Evolutionary conservation across 2,888 invertebrate species (phyloP).

Genomic region (Syrphus vitripennis): DNA sequence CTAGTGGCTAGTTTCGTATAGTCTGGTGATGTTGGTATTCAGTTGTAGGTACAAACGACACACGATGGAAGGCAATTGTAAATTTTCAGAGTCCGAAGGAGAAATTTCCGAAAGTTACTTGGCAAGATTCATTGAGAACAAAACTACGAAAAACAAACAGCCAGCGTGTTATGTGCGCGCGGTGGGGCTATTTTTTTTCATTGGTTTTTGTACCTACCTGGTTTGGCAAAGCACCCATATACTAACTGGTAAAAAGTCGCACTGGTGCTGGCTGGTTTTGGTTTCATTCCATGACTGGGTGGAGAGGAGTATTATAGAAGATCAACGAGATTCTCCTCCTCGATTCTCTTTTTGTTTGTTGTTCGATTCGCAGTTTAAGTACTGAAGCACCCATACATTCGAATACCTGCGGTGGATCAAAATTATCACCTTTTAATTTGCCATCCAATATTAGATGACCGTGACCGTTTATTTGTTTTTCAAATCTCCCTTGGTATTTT

Average conservation of each 20-base stretch:
- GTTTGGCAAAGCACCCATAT: conserved; percentile 10
- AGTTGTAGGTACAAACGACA: conserved; percentile 14
- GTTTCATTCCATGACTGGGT: conserved; percentile 30
- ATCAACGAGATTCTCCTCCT: conserved; percentile 32
- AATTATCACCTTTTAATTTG: conserved; percentile 60
- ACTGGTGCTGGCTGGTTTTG: not conserved
- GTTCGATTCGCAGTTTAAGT: not conserved
- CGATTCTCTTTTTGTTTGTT: not conserved
- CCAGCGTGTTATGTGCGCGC: not conserved
- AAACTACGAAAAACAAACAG: conserved; percentile 48
- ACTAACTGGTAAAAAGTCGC: not conserved
- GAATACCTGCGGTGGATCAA: conserved; percentile 44
- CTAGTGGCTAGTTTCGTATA: conserved; percentile 11
- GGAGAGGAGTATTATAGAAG: conserved; percentile 14
- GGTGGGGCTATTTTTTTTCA: conserved; percentile 21
- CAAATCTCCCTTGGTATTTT: conserved; percentile 37
- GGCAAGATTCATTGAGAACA: conserved; percentile 71
- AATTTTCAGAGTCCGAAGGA: conserved; percentile 52
- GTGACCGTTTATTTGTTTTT: conserved; percentile 63
- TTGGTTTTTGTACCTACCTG: conserved; percentile 7
- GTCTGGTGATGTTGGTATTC: conserved; percentile 16
- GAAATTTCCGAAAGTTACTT: conserved; percentile 71
- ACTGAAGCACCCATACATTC: not conserved
- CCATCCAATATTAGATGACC: conserved; percentile 66
- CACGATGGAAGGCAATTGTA: conserved; percentile 29